Conservation (phyloP, 2,888 invertebrate species). For the Drosophila neutralis region DNA sequence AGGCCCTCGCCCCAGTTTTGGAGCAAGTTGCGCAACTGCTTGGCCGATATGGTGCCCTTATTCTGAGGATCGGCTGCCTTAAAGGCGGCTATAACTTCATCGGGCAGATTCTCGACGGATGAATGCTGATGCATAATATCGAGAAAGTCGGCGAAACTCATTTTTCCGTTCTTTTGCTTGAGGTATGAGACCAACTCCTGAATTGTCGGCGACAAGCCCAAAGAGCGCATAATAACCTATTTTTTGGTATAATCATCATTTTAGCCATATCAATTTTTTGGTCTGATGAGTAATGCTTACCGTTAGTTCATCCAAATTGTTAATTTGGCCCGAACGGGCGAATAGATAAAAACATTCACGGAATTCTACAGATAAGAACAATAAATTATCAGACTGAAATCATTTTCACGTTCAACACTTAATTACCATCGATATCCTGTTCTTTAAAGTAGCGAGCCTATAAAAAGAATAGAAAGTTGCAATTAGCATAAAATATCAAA, state of each 20-base stretch:
- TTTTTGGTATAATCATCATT: background rate
- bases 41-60: constrained; percentile 91
- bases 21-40: constrained; percentile 93
- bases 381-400: constrained; percentile 42
- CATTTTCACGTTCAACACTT: constrained; percentile 21
- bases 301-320: constrained; percentile 94
- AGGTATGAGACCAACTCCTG: constrained; percentile 94
- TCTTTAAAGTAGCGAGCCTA: constrained; percentile 97
- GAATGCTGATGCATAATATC: constrained; percentile 98
- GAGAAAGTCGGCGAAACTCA: constrained; percentile 97
- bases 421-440: constrained; percentile 96
- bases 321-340: constrained; percentile 94
- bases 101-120: constrained; percentile 86
- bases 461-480: constrained; percentile 61
- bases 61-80: constrained; percentile 92
- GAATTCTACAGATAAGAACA: constrained; percentile 88
- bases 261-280: background rate
- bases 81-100: constrained; percentile 93
- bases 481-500: constrained; percentile 38
- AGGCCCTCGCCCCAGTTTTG: constrained; percentile 97
- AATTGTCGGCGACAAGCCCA: constrained; percentile 97
- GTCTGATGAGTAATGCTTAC: constrained; percentile 74
- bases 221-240: constrained; percentile 93
- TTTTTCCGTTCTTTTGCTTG: constrained; percentile 92
- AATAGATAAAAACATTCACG: constrained; percentile 98